Evolutionary conservation across 2,888 invertebrate species (phyloP).

Genomic region (Arrhopalites spinosus): DNA sequence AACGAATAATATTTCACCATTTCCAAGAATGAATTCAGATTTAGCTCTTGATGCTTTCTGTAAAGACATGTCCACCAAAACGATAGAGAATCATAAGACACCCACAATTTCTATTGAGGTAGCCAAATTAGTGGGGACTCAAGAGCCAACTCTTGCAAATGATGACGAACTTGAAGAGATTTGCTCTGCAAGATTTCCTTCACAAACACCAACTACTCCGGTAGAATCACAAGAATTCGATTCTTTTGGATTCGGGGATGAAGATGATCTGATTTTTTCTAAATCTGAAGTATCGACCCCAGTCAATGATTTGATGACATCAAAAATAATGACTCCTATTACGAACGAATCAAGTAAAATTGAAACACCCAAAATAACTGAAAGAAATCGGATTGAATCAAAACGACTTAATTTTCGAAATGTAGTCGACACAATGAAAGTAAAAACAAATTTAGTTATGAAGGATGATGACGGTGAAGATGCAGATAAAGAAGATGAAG

Average conservation of each 20-base stretch:
- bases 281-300: too few species aligned
- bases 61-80: conserved; percentile 1
- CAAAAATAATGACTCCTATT: too few species aligned
- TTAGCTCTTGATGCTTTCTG: conserved; percentile 31
- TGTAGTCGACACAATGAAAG: conserved; percentile 47
- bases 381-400: neutral
- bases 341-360: neutral
- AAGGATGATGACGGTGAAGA: conserved; percentile 57
- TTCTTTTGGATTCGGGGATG: conserved; percentile 45
- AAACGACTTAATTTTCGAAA: conserved; percentile 9
- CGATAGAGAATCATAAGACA: neutral
- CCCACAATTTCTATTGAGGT: conserved; percentile 24
- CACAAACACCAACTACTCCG: conserved; percentile 58
- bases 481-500: conserved; percentile 58
- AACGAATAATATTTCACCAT: conserved; percentile 19
- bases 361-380: conserved; percentile 26
- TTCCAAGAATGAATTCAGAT: conserved; percentile 35
- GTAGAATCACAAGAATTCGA: conserved; percentile 44
- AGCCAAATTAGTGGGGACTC: conserved; percentile 27
- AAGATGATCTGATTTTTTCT: conserved; percentile 39
- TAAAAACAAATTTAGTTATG: conserved; percentile 34
- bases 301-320: neutral
- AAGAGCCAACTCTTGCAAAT: neutral
- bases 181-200: conserved; percentile 66
- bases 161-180: conserved; percentile 55